Conservation (phyloP, 37 sponge, comb jelly and placozoan genomes). For the Cladorhizidae sp. region DNA sequence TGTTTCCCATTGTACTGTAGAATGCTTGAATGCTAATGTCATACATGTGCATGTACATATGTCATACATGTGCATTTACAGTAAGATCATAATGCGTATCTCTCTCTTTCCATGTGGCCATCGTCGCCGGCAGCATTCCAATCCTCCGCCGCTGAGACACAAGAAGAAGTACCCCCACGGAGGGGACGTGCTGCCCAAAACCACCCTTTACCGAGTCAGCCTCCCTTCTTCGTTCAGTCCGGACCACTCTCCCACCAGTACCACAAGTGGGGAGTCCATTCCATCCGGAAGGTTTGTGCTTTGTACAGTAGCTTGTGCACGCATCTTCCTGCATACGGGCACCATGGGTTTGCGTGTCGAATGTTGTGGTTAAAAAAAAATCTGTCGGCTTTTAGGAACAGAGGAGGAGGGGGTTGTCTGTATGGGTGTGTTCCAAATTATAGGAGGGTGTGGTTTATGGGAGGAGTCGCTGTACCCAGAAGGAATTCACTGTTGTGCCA, state of each 20-base stretch:
- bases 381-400: no score
- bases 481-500: no score
- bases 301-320: background rate
- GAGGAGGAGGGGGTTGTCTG: no score
- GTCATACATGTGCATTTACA: no score
- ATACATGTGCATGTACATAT: no score
- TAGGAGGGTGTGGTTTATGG: no score
- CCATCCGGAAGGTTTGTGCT: background rate
- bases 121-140: conserved; percentile 15
- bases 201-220: conserved; percentile 6
- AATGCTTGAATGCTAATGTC: no score
- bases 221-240: background rate
- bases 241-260: conserved; percentile 19
- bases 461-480: no score
- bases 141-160: conserved; percentile 2
- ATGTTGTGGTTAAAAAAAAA: no score
- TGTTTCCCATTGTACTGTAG: no score
- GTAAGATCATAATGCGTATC: background rate
- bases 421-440: no score
- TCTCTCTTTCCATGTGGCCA: background rate
- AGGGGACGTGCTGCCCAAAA: background rate
- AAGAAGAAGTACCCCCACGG: conserved; percentile 1
- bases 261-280: conserved; percentile 18
- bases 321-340: background rate
- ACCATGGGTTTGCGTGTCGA: no score